These are phyloP conservation scores for Erythrolamprus reginae DNA, from an alignment of 2,113 vertebrate species.

Conservation along the genomic window DNA sequence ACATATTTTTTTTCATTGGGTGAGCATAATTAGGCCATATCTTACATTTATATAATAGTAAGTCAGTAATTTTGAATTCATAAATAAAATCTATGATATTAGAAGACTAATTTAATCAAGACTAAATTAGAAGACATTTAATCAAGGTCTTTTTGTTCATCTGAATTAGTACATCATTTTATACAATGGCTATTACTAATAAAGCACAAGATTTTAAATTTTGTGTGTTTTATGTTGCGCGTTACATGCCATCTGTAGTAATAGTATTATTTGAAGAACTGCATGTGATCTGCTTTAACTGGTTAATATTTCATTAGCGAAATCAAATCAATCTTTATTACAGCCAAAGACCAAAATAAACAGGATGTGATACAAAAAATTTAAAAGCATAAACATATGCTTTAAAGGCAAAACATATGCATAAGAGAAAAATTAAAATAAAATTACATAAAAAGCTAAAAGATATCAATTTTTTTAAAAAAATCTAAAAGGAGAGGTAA, in stretches of 20 bases:
- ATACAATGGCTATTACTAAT: not conserved
- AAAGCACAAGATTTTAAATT: not conserved
- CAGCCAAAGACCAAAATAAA: not conserved
- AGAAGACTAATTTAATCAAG: too few species aligned
- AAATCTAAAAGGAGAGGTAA: not conserved
- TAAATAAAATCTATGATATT: not conserved
- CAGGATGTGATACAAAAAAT: not conserved
- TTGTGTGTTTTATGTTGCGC: not conserved
- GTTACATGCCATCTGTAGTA: not conserved
- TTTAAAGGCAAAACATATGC: too few species aligned
- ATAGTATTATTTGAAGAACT: not conserved
- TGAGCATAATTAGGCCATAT: not conserved
- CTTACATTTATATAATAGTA: not conserved
- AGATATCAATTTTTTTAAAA: not conserved
- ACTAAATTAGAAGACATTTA: not conserved
- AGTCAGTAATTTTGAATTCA: not conserved
- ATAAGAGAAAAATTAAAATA: not conserved
- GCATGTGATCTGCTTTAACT: not conserved
- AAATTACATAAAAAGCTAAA: not conserved
- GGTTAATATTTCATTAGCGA: not conserved
- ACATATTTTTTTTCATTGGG: not conserved
- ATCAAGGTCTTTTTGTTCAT: not conserved
- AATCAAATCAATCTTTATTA: not conserved
- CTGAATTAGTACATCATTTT: not conserved
- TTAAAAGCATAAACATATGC: not conserved